These are phyloP conservation scores for Epizoanthus scotinus DNA, from an alignment of 92 coral and sea anemone genomes.

Conservation along the genomic window DNA sequence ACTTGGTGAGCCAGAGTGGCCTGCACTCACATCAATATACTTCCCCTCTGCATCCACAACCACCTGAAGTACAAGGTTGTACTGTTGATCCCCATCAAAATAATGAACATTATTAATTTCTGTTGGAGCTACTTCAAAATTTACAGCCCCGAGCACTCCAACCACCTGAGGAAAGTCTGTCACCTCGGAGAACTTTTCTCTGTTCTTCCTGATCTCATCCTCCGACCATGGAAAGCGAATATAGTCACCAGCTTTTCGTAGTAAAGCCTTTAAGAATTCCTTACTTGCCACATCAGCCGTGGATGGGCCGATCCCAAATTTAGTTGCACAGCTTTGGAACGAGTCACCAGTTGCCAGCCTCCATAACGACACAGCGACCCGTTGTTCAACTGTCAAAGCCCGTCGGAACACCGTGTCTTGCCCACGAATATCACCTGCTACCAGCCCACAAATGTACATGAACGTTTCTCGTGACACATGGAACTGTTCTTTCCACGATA, in stretches of 20 bases:
- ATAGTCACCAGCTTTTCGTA: background rate
- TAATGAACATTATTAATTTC: conserved; percentile 3
- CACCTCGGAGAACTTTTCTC: conserved; percentile 4
- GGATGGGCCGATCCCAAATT: conserved; percentile 21
- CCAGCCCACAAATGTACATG: conserved; percentile 10
- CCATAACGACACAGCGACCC: conserved; percentile 14
- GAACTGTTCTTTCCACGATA: conserved; percentile 22
- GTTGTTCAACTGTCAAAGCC: conserved; percentile 2
- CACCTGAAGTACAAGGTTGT: background rate
- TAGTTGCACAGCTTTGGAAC: conserved; percentile 4
- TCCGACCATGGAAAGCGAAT: background rate
- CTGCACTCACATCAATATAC: conserved; percentile 10
- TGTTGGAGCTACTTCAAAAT: conserved; percentile 14
- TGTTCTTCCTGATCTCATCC: background rate
- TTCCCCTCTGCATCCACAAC: conserved; percentile 3
- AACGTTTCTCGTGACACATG: conserved; percentile 8
- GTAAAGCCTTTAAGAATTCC: conserved; percentile 3
- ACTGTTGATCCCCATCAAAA: conserved; percentile 17
- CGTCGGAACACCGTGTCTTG: conserved; percentile 21
- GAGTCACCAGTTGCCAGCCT: conserved; percentile 2
- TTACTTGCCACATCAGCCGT: conserved; percentile 18
- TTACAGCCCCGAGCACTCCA: conserved; percentile 2
- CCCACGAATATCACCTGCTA: conserved; percentile 8
- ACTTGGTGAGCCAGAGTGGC: background rate
- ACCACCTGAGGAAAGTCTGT: conserved; percentile 1